Evolutionary conservation across 2,888 invertebrate species (phyloP), one percentile per base, ranked within the genome.

Genomic region (Melipona bicolor): DNA sequence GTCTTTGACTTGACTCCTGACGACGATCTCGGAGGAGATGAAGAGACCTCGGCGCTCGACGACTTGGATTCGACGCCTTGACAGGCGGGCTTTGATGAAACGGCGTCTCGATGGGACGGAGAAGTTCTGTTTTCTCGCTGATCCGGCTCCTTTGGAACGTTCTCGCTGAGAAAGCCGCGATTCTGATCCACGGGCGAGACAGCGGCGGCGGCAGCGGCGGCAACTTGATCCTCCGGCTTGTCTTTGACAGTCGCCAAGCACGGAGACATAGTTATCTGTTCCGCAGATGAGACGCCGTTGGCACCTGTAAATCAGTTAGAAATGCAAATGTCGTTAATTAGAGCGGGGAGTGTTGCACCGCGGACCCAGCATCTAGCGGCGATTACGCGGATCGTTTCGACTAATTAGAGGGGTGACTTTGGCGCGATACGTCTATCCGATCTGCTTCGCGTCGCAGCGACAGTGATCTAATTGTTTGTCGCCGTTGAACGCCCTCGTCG

Each of bases 261-360:
- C 9, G 43, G 9, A 2, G 54, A 15, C 11, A 24, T 21, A 49
- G n/a, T 52, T 5, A 19, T 24, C 19, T 67, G 83, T 27, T 84
- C 84, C 43, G 62, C 21, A 2, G 64, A 24, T 24, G 64, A 49
- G 24, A 24, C 61, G n/a, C 21, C n/a, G 49, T 43, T 80, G 24
- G 69, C 32, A 65, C 79, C 84, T 84, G 79, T 54, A 49, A 77
- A 76, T 84, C 49, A 64, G 61, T 61, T 17, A 43, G 24, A 11
- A 61, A 6, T 15, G 73, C 52, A 59, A 54, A 64, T n/a, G 62
- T 19, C 36, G 69, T 21, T 82, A 80, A 81, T 77, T 62, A 54
- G 54, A 36, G 13, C 52, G 27, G 67, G 61, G 21, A 32, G 32
- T 50, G 52, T 21, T 32, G 17, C 64, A 50, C 13, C 4, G 24